A percentile compares a stretch with the other conserved stretches of the same genome.
Conservation (phyloP, 2,797 vertebrate genomes). For the Pipistrellus pipistrellus region DNA sequence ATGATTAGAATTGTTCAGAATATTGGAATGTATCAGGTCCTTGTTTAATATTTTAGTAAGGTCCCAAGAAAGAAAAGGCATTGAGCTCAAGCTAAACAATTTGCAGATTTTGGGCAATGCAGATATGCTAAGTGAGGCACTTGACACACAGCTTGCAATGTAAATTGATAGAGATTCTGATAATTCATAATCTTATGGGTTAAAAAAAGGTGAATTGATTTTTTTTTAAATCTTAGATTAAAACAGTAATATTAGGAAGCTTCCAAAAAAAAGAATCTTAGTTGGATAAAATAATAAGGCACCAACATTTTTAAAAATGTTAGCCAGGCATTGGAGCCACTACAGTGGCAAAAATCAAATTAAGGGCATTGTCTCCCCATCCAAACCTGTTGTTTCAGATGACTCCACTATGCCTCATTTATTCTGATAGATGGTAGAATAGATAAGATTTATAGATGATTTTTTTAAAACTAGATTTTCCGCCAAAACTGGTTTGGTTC, state of each 20-base stretch:
- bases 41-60: slow-evolving; percentile 34
- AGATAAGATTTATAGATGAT: background rate
- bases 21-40: background rate
- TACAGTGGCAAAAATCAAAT: slow-evolving; percentile 17
- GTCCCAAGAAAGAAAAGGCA: background rate
- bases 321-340: background rate
- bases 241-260: background rate
- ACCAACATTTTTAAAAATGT: background rate
- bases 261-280: background rate
- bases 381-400: background rate
- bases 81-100: background rate
- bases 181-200: background rate
- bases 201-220: slow-evolving; percentile 5
- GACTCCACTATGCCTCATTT: background rate
- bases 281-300: background rate
- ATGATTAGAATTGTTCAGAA: background rate
- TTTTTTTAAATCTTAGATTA: background rate
- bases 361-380: background rate
- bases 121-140: background rate
- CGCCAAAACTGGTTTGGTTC: too few relatives aligned
- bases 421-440: background rate
- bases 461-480: background rate
- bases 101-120: background rate
- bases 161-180: background rate
- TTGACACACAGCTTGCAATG: background rate